phyloP scores from a whole-genome alignment of 2,113 vertebrate genomes.

The Puffinus mauretanicus region DNA sequence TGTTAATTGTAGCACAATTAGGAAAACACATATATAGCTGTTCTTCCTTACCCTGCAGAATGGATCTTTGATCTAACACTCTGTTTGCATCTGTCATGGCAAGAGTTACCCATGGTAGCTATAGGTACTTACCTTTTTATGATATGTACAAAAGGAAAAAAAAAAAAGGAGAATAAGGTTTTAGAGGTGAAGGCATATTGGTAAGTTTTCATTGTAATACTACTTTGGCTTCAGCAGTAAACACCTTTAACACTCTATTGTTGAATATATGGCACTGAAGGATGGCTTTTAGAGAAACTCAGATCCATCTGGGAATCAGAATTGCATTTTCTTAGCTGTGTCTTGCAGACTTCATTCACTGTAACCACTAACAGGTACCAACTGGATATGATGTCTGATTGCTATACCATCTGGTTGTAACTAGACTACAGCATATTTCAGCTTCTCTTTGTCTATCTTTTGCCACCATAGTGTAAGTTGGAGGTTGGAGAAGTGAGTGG shows the following conservation, averaged over 20 bases:
- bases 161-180: neutral
- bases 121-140: neutral
- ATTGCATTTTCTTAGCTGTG: neutral
- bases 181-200: neutral
- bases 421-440: neutral
- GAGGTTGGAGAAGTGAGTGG: neutral
- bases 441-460: neutral
- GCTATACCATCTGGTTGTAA: neutral
- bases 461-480: neutral
- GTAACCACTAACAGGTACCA: neutral
- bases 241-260: neutral
- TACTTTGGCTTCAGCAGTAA: neutral
- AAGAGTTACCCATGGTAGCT: neutral
- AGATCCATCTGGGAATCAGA: neutral
- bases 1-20: neutral
- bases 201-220: neutral
- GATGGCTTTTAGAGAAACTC: neutral
- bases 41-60: neutral
- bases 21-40: neutral
- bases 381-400: neutral
- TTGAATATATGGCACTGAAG: neutral
- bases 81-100: neutral
- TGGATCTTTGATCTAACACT: neutral
- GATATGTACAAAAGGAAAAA: neutral
- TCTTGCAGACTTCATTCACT: neutral